Evolutionary conservation across 2,888 invertebrate genomes (phyloP).

Genomic region (Cataglyphis livida): DNA sequence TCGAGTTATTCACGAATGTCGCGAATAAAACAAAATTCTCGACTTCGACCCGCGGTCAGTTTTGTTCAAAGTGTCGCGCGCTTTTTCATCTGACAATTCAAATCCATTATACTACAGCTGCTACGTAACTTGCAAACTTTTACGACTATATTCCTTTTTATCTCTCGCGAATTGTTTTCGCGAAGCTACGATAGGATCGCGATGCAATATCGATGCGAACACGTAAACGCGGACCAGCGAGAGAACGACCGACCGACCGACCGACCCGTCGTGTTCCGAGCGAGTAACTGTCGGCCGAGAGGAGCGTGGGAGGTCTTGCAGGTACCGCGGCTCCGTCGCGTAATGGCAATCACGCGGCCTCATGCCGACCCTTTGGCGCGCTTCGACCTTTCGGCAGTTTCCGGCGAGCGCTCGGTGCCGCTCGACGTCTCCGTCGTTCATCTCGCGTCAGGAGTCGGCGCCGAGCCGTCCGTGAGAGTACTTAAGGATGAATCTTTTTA

Average conservation of each 20-base stretch:
- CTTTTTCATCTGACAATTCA: neutral
- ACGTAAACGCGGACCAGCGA: constrained; percentile 27
- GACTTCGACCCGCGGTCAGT: neutral
- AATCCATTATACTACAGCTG: constrained; percentile 30
- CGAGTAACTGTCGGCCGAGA: constrained; percentile 74
- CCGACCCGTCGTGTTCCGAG: constrained; percentile 71
- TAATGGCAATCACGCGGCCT: constrained; percentile 73
- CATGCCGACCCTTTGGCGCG: constrained; percentile 74
- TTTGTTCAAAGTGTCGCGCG: constrained; percentile 20
- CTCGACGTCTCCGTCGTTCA: constrained; percentile 33
- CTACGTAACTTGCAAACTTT: constrained; percentile 3
- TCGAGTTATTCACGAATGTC: neutral
- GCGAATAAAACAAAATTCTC: neutral
- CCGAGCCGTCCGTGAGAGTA: constrained; percentile 38
- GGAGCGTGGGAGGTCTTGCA: constrained; percentile 74
- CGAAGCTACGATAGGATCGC: constrained; percentile 1
- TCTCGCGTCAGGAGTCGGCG: constrained; percentile 15
- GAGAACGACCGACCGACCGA: constrained; percentile 61
- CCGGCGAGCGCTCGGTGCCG: constrained; percentile 55
- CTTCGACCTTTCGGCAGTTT: constrained; percentile 66
- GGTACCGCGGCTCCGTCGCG: constrained; percentile 73
- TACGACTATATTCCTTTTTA: neutral
- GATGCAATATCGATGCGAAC: constrained; percentile 14
- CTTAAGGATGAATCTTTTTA: constrained; percentile 1
- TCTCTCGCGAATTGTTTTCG: neutral